Percentiles rank a stretch among this genome's conserved stretches.
phyloP scores from a whole-genome alignment of 2,113 vertebrate species.

The Vimba vimba region DNA sequence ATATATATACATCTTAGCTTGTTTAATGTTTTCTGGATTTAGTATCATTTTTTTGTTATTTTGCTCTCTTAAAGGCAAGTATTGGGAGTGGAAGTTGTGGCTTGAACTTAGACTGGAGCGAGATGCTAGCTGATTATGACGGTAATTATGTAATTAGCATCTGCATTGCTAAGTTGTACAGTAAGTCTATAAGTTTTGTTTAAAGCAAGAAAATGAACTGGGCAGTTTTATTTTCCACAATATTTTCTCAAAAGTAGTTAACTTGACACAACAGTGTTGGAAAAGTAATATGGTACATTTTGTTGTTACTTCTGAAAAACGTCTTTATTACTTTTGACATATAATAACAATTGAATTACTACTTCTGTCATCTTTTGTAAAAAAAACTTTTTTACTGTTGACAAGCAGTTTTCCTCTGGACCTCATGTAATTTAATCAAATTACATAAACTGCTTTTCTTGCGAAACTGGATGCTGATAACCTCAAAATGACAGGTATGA shows the following conservation, averaged over 20 bases:
- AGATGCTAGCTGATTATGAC: slow-evolving; percentile 96
- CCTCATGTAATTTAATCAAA: neutral
- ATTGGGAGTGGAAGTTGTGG: slow-evolving; percentile 85
- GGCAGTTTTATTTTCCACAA: neutral
- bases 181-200: neutral
- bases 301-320: too few relatives aligned
- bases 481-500: neutral
- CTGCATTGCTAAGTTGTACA: neutral
- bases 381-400: too few relatives aligned
- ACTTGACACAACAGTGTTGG: neutral
- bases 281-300: too few relatives aligned
- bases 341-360: too few relatives aligned
- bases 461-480: neutral
- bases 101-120: slow-evolving; percentile 92
- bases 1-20: neutral
- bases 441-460: neutral
- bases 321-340: too few relatives aligned
- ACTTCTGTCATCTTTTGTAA: too few relatives aligned
- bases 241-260: neutral
- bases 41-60: neutral
- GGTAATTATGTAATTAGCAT: slow-evolving; percentile 71
- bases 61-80: slow-evolving; percentile 75
- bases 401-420: too few relatives aligned
- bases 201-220: neutral
- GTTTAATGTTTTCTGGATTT: neutral